Evolutionary conservation across 2,113 vertebrate species (phyloP).

Genomic region (Corydoras sp.): DNA sequence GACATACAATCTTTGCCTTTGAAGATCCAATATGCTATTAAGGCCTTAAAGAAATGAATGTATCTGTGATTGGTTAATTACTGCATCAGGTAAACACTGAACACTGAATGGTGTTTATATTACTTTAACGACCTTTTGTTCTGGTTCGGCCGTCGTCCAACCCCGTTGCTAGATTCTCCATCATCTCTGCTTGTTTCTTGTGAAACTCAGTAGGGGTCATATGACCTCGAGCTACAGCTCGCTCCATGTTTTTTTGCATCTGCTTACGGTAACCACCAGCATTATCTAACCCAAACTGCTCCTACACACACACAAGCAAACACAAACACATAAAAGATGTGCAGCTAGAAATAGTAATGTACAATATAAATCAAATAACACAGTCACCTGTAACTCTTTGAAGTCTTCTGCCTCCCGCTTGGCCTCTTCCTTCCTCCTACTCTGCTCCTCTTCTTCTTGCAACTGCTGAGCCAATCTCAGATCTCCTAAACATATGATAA

Average conservation of each 20-base stretch:
- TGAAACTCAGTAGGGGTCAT: conserved; percentile 84
- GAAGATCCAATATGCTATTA: too few relatives aligned
- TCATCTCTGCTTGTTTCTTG: conserved; percentile 75
- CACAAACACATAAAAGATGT: conserved; percentile 14
- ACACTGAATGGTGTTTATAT: not conserved
- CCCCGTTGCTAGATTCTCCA: conserved; percentile 82
- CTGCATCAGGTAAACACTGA: not conserved
- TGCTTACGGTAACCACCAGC: conserved; percentile 84
- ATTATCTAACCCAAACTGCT: conserved; percentile 79
- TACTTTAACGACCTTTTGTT: conserved; percentile 69
- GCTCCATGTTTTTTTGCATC: conserved; percentile 77
- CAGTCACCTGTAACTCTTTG: conserved; percentile 78
- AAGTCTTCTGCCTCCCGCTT: conserved; percentile 75
- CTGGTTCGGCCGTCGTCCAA: conserved; percentile 81
- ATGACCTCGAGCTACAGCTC: conserved; percentile 74
- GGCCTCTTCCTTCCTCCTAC: conserved; percentile 61
- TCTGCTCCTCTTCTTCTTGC: conserved; percentile 74
- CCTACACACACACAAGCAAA: conserved; percentile 58
- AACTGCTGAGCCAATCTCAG: conserved; percentile 71
- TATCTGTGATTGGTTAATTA: too few relatives aligned
- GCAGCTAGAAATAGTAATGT: too few relatives aligned
- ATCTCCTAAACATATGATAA: conserved; percentile 51
- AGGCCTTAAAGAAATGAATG: too few relatives aligned
- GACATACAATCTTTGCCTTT: too few relatives aligned
- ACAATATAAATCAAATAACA: not conserved